phyloP scores from a whole-genome alignment of 2,113 vertebrate genomes.

The Callithrix jacchus region DNA sequence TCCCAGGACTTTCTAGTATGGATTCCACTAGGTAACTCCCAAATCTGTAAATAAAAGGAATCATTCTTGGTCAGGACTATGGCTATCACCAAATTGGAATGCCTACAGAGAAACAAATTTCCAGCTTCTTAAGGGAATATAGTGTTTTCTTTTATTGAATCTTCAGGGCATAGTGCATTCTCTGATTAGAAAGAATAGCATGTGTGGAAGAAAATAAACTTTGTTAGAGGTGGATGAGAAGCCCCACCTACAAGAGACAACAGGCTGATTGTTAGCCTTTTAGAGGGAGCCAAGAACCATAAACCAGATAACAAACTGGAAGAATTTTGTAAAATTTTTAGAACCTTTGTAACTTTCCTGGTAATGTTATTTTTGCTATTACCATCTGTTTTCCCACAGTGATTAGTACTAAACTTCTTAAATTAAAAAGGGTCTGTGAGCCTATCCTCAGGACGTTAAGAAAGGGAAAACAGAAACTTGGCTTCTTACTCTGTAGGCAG shows the following conservation, averaged over 20 bases:
- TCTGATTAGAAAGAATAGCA: not conserved
- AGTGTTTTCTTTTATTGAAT: not conserved
- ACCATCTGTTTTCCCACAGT: conserved; percentile 57
- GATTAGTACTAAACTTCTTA: conserved; percentile 64
- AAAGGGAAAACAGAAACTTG: not conserved
- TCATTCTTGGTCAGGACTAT: not conserved
- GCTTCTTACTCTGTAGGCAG: not conserved
- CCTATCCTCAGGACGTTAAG: conserved; percentile 50
- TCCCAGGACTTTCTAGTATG: not conserved
- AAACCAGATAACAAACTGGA: not conserved
- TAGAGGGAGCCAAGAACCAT: not conserved
- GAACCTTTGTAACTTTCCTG: conserved; percentile 47
- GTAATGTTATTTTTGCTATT: conserved; percentile 61
- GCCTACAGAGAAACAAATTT: not conserved
- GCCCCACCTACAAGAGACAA: not conserved
- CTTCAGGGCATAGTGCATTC: not conserved
- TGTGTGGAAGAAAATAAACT: not conserved
- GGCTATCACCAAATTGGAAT: not conserved
- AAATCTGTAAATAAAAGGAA: not conserved
- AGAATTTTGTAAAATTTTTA: conserved; percentile 44
- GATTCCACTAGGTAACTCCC: not conserved
- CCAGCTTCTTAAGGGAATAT: not conserved
- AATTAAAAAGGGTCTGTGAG: conserved; percentile 54
- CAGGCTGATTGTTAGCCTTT: not conserved
- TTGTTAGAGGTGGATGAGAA: not conserved